Evolutionary conservation across 2,797 vertebrate species (phyloP).

Genomic region (Fistularia tabacaria): DNA sequence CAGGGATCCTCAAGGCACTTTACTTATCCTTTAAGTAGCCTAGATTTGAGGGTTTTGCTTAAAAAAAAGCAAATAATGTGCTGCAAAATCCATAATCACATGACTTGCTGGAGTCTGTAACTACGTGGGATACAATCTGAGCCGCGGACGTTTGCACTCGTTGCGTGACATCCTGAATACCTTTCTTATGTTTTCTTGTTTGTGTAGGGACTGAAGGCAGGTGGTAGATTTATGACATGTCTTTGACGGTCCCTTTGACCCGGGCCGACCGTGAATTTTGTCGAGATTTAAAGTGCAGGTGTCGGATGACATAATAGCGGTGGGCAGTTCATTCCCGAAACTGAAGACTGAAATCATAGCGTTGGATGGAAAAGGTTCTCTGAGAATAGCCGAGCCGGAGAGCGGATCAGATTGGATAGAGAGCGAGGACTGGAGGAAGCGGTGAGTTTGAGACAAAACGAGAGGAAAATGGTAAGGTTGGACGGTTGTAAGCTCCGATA

Average conservation of each 20-base stretch:
- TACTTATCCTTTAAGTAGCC: constrained; percentile 67
- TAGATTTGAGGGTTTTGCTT: constrained; percentile 61
- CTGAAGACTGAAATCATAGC: constrained; percentile 69
- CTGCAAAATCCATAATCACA: constrained; percentile 51
- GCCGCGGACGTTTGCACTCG: constrained; percentile 7
- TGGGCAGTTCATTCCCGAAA: constrained; percentile 62
- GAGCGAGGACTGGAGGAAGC: constrained; percentile 62
- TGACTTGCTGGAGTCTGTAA: constrained; percentile 39
- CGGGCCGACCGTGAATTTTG: constrained; percentile 51
- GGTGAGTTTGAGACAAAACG: constrained; percentile 69
- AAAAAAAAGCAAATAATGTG: constrained; percentile 46
- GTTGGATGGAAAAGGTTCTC: constrained; percentile 61
- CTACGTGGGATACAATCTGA: constrained; percentile 44
- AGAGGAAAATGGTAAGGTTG: constrained; percentile 65
- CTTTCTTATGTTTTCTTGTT: neutral
- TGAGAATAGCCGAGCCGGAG: constrained; percentile 57
- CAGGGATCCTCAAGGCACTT: constrained; percentile 44
- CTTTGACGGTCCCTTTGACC: constrained; percentile 22
- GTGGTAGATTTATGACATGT: neutral
- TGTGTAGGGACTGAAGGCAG: too few species aligned
- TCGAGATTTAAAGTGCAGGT: constrained; percentile 60
- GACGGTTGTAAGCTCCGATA: constrained; percentile 72
- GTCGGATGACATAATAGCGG: constrained; percentile 71
- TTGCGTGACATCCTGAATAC: constrained; percentile 9
- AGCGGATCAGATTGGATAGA: constrained; percentile 67